Evolutionary conservation across 2,888 invertebrate species (phyloP), one percentile per base, ranked within the genome.

Genomic region (Thera obeliscata): DNA sequence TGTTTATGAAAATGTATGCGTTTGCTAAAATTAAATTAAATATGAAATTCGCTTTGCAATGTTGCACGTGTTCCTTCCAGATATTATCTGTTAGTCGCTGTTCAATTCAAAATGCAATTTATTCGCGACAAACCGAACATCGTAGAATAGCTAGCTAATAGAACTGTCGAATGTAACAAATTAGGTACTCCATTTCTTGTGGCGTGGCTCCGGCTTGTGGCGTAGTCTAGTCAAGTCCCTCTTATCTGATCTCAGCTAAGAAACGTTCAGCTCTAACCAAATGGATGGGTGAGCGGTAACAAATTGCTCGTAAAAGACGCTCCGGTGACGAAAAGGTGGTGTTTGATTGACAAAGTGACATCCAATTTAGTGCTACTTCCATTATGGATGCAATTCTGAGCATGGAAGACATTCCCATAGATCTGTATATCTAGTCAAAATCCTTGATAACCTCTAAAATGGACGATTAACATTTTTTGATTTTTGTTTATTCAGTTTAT

Each of bases 41-140:
- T 57, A 57, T 33, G 43, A 46, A 33, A 46, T 46, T 46, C 5
- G 7, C 7, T 22, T 33, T 36, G 54, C n/a, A 56, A 41, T 22
- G 46, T 35, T 2, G 35, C 60, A 50, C 61, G 61, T n/a, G 52
- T 52, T 5, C 9, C 5, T 41, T 61, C 50, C 9, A 43, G 63
- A 59, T 60, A 50, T 38, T 60, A 67, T 64, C 38, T 54, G 56
- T 60, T 64, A 60, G 3, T n/a, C 50, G 56, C 63, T 43, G 55
- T 67, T 52, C 63, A 46, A 57, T 67, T 57, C 64, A 61, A 67
- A 64, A 61, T 67, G 64, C 67, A 64, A 67, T 67, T 57, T 56
- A 67, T 12, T 55, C 9, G 4, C 33, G 46, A 43, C n/a, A 36
- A 12, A 55, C 11, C 55, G 52, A 36, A 9, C 35, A 35, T 54